Percentiles rank a stretch among this genome's conserved stretches.
Conservation (phyloP, 2,113 vertebrate genomes). For the Heptranchias perlo region DNA sequence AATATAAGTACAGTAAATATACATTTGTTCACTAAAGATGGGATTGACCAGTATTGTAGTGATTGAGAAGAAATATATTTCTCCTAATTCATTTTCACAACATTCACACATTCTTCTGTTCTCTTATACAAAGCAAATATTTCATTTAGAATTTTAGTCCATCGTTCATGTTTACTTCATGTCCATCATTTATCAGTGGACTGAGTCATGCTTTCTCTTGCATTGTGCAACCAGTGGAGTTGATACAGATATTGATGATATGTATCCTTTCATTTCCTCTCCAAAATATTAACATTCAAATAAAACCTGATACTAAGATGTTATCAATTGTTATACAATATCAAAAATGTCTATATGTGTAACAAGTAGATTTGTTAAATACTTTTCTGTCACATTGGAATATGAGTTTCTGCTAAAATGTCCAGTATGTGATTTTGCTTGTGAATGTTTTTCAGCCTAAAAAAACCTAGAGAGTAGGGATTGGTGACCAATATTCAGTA, state of each 20-base stretch:
- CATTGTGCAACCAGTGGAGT: neutral
- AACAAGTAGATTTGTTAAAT: neutral
- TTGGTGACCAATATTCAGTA: neutral
- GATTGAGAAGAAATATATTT: neutral
- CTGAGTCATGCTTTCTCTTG: neutral
- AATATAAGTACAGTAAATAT: neutral
- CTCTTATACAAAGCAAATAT: neutral
- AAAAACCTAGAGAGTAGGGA: neutral
- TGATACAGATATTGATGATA: neutral
- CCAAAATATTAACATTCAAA: constrained; percentile 1
- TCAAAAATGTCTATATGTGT: neutral
- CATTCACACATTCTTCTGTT: no score
- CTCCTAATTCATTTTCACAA: neutral
- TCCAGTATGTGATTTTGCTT: neutral
- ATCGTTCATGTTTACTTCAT: neutral
- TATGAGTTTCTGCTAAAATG: neutral
- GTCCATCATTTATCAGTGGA: neutral
- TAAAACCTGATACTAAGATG: neutral
- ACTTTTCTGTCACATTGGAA: neutral
- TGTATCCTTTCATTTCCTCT: neutral
- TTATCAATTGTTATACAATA: neutral
- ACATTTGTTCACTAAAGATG: neutral
- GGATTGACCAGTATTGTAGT: neutral
- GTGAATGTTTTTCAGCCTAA: neutral
- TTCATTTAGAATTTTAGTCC: neutral